Percentiles rank a stretch among this genome's conserved stretches.
These are phyloP conservation scores for Xiphias gladius DNA, from an alignment of 2,113 vertebrate species.

Conservation along the genomic window DNA sequence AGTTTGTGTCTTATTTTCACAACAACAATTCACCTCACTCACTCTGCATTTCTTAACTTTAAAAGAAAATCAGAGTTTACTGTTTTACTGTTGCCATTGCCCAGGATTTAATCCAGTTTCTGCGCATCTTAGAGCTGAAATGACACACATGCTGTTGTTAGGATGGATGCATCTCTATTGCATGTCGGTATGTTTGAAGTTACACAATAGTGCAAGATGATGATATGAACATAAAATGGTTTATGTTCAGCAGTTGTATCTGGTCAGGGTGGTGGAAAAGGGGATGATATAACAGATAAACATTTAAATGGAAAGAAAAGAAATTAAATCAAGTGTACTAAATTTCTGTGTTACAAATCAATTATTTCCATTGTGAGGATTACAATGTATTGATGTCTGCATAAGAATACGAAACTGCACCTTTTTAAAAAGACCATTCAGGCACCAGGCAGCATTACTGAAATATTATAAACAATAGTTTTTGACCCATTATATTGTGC, in stretches of 20 bases:
- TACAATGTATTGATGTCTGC: conserved; percentile 6
- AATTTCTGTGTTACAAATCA: neutral
- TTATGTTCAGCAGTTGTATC: neutral
- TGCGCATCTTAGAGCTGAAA: neutral
- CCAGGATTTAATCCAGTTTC: neutral
- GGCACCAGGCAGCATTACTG: conserved; percentile 1
- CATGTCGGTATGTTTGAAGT: conserved; percentile 6
- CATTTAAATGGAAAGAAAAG: neutral
- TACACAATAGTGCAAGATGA: neutral
- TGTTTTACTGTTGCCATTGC: neutral
- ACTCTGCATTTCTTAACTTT: neutral
- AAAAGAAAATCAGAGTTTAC: neutral
- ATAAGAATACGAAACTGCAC: neutral
- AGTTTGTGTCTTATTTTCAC: neutral
- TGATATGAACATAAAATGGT: neutral
- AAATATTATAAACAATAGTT: conserved; percentile 48
- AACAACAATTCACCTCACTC: neutral
- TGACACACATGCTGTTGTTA: neutral
- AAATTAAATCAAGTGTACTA: neutral
- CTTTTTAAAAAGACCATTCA: conserved; percentile 9
- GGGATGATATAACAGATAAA: conserved; percentile 4
- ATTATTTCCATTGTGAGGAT: neutral
- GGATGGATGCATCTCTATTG: neutral
- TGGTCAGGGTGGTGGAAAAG: neutral
- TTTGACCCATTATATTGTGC: conserved; percentile 54